Conservation (phyloP, 2,797 vertebrate species). For the Cossypha niveicapilla region DNA sequence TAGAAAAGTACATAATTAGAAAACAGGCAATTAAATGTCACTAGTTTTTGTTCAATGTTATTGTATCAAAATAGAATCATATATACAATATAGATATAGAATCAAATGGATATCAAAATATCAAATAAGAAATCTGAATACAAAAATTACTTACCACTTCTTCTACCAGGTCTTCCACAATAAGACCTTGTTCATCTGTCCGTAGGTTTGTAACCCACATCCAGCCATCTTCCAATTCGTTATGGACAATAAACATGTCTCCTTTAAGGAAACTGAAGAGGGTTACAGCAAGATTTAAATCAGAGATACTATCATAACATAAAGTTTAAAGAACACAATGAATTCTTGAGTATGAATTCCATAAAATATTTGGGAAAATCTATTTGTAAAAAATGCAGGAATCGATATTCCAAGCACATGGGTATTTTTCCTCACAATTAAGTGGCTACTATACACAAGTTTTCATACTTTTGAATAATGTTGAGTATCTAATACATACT, state of each 20-base stretch:
- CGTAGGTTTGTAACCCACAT: conserved; percentile 98
- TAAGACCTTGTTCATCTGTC: conserved; percentile 97
- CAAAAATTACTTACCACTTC: conserved; percentile 87
- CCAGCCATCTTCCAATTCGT: conserved; percentile 98
- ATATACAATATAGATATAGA: no score
- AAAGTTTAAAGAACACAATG: neutral
- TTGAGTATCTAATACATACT: neutral
- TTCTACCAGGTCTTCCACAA: conserved; percentile 95
- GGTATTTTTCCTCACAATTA: neutral
- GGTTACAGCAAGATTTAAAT: conserved; percentile 41
- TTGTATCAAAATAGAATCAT: neutral
- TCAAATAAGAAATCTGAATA: neutral
- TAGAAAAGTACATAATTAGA: neutral
- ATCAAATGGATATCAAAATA: no score
- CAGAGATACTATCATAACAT: neutral
- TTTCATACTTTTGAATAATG: neutral
- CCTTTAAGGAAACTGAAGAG: conserved; percentile 94
- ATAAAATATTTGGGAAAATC: neutral
- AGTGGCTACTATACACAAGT: neutral
- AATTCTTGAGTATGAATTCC: neutral
- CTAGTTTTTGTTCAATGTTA: neutral
- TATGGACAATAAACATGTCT: conserved; percentile 99
- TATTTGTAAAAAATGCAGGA: neutral
- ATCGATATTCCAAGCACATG: neutral
- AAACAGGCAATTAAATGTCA: neutral